Evolutionary conservation across 2,113 vertebrate genomes (phyloP).

Genomic region (Carlito syrichta): DNA sequence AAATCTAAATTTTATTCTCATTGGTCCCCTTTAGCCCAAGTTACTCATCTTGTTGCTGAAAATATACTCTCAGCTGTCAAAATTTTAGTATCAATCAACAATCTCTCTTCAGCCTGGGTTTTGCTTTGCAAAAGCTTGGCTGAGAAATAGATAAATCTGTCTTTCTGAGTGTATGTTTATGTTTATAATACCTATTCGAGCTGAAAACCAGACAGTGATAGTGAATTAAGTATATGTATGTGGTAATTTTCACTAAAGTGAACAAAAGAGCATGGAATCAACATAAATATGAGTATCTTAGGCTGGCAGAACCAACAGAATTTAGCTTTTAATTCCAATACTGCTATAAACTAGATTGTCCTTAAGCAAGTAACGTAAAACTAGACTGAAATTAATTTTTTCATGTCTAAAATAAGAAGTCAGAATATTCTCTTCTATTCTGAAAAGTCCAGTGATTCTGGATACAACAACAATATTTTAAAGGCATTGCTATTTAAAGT

Average conservation of each 20-base stretch:
- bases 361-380: not conserved
- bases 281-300: not conserved
- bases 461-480: not conserved
- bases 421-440: not conserved
- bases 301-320: not conserved
- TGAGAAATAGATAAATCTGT: conserved; percentile 58
- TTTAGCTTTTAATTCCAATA: not conserved
- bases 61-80: conserved; percentile 67
- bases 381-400: not conserved
- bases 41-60: conserved; percentile 54
- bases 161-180: conserved; percentile 14
- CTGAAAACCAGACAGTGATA: not conserved
- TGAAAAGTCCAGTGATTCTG: not conserved
- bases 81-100: conserved; percentile 66
- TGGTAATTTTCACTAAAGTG: not conserved
- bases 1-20: conserved; percentile 56
- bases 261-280: not conserved
- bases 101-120: conserved; percentile 17
- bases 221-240: not conserved
- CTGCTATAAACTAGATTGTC: not conserved
- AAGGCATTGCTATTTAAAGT: not conserved
- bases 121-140: conserved; percentile 30
- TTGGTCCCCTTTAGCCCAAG: not conserved
- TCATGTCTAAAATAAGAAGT: not conserved
- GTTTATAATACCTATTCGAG: not conserved